A percentile compares a stretch with the other conserved stretches of the same genome.
phyloP scores from a whole-genome alignment of 2,888 invertebrate species.

The Fragum sueziense region DNA sequence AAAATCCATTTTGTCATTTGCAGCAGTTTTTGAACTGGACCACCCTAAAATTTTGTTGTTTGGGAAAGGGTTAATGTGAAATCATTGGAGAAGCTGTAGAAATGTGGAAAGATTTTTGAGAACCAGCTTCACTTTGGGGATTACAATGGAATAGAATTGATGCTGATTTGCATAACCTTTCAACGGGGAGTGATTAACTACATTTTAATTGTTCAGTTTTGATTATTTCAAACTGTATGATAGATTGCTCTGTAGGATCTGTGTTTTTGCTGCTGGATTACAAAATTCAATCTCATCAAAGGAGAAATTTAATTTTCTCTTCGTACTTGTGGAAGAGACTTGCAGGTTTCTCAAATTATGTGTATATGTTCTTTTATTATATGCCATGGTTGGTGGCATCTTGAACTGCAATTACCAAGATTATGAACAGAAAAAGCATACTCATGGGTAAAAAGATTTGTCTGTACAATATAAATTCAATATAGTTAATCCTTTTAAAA shows the following conservation, averaged over 20 bases:
- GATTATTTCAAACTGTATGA: conserved; percentile 15
- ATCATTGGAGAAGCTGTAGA: not conserved
- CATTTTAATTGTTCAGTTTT: conserved; percentile 11
- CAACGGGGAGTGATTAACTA: conserved; percentile 4
- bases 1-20: too few species aligned
- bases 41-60: too few species aligned
- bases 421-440: too few species aligned
- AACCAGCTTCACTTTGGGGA: conserved; percentile 4
- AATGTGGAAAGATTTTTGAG: conserved; percentile 10
- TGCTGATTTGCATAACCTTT: conserved; percentile 18
- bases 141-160: conserved; percentile 1
- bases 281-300: not conserved
- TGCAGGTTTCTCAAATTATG: too few species aligned
- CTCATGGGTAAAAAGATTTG: too few species aligned
- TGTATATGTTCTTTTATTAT: too few species aligned
- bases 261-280: not conserved
- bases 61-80: conserved; percentile 17
- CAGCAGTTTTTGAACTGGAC: too few species aligned
- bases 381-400: too few species aligned
- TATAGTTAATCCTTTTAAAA: too few species aligned
- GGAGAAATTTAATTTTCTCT: not conserved
- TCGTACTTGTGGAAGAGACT: too few species aligned
- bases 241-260: conserved; percentile 11
- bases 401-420: too few species aligned
- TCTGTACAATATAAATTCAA: too few species aligned